Conservation (phyloP, 2,797 vertebrate genomes). For the Miichthys miiuy region DNA sequence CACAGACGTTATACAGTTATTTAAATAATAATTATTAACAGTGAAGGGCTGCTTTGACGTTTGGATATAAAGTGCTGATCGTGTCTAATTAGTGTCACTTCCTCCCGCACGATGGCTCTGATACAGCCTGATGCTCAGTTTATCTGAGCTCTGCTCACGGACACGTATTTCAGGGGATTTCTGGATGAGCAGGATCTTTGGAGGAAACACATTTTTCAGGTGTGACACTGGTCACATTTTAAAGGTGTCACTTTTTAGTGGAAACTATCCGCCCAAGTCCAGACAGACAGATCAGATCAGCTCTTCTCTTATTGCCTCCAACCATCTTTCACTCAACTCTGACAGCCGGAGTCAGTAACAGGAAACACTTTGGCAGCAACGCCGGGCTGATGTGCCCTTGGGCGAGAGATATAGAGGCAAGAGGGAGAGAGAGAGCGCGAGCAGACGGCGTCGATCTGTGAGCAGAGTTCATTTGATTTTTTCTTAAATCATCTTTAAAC, state of each 20-base stretch:
- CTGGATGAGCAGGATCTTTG: background rate
- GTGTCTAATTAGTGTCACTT: background rate
- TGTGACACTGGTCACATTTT: constrained; percentile 8
- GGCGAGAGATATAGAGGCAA: constrained; percentile 42
- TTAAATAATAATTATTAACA: too few species aligned
- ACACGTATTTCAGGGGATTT: background rate
- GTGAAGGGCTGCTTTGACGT: background rate
- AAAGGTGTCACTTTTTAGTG: constrained; percentile 44
- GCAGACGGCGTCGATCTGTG: constrained; percentile 15
- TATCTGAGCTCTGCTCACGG: background rate
- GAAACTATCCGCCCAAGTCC: constrained; percentile 15
- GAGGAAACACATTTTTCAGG: constrained; percentile 11
- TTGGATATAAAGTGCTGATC: background rate
- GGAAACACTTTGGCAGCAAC: constrained; percentile 69
- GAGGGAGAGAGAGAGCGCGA: background rate
- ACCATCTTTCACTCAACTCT: constrained; percentile 67
- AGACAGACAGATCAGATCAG: constrained; percentile 49
- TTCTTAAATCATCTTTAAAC: too few species aligned
- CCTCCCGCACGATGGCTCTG: background rate
- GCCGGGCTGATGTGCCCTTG: constrained; percentile 47
- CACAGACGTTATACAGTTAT: too few species aligned
- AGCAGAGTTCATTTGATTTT: constrained; percentile 26
- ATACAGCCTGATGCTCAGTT: background rate
- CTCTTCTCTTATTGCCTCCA: constrained; percentile 65
- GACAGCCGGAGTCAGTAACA: constrained; percentile 64